These are phyloP conservation scores for Acanthosepion lycidas DNA, from an alignment of 2,888 invertebrate genomes.

Conservation along the genomic window DNA sequence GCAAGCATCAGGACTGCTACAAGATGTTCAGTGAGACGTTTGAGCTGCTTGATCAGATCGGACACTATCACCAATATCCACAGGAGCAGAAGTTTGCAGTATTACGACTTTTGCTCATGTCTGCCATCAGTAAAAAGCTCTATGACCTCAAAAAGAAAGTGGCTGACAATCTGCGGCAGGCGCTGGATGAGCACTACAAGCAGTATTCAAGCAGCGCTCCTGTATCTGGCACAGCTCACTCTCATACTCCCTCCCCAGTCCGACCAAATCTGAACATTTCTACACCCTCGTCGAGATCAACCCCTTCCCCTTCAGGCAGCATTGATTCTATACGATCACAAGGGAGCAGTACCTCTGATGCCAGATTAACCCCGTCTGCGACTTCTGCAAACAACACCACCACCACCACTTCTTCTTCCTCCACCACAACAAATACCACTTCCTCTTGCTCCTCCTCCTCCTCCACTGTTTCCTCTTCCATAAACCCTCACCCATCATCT, in stretches of 20 bases:
- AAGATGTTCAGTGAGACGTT: background rate
- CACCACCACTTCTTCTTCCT: background rate
- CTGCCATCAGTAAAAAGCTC: background rate
- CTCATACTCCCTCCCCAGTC: constrained; percentile 36
- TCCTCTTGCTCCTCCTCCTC: background rate
- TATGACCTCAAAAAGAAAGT: constrained; percentile 36
- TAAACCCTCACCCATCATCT: background rate
- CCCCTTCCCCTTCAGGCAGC: constrained; percentile 43
- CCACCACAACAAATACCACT: background rate
- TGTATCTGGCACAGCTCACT: background rate
- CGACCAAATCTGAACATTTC: constrained; percentile 35
- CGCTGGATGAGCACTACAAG: constrained; percentile 33
- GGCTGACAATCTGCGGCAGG: background rate
- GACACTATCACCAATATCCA: constrained; percentile 6
- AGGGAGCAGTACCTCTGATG: constrained; percentile 36
- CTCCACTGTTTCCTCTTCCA: background rate
- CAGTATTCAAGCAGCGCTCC: background rate
- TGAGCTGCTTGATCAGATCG: background rate
- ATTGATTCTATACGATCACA: constrained; percentile 42
- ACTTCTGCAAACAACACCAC: no score
- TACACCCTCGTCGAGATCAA: constrained; percentile 6
- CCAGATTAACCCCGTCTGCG: constrained; percentile 24
- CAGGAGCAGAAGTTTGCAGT: background rate
- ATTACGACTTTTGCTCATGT: background rate
- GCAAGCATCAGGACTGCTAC: background rate